These are phyloP conservation scores for Sarcophaga bullata DNA, from an alignment of 1,140 invertebrate genomes.

Conservation along the genomic window DNA sequence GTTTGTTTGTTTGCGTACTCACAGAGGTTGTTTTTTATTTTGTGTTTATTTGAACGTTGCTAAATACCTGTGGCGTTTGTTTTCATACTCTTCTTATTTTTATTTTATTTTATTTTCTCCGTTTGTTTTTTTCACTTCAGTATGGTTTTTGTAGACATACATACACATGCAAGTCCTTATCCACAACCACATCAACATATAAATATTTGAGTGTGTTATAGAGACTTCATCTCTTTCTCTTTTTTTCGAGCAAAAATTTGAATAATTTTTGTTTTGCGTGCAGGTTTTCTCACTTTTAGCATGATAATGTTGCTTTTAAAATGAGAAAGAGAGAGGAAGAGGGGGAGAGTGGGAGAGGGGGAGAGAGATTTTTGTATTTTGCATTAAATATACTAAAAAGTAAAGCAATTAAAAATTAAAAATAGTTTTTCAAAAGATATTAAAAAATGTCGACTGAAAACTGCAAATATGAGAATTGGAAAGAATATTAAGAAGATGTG, in stretches of 20 bases:
- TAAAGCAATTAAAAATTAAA: constrained; percentile 25
- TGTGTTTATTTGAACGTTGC: background rate
- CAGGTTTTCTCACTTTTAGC: background rate
- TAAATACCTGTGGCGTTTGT: constrained; percentile 20
- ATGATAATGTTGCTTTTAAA: background rate
- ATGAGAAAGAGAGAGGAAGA: background rate
- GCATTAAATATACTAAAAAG: background rate
- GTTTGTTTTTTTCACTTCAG: no score
- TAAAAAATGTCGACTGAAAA: background rate
- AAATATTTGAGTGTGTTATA: no score
- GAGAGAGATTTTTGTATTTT: background rate
- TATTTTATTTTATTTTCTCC: background rate
- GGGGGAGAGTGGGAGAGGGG: no score
- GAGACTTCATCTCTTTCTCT: background rate
- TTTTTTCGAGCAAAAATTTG: background rate
- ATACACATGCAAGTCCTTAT: background rate
- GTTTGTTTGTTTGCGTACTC: background rate
- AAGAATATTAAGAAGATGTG: background rate
- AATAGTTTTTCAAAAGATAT: background rate
- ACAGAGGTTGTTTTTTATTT: background rate
- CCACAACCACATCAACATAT: background rate
- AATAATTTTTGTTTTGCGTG: constrained; percentile 15
- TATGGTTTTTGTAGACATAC: background rate
- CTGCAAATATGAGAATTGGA: background rate
- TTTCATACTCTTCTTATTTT: background rate